Percentiles rank a stretch among this genome's conserved stretches.
Evolutionary conservation across 2,113 vertebrate species (phyloP).

Genomic region (Nipponia nippon): DNA sequence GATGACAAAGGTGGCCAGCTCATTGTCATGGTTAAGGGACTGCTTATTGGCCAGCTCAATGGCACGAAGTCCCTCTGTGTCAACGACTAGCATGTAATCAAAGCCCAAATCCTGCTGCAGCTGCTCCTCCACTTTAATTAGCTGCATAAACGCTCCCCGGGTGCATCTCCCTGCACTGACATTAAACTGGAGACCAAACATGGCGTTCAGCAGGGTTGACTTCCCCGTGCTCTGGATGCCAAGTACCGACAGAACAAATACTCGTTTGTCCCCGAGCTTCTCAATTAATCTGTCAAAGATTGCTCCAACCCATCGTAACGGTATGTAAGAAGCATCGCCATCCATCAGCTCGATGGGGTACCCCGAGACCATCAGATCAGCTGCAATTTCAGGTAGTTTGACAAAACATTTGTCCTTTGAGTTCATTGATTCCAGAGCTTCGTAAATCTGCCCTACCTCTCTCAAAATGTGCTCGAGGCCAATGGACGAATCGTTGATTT

Average conservation of each 20-base stretch:
- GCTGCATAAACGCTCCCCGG: conserved; percentile 76
- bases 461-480: conserved; percentile 77
- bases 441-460: conserved; percentile 78
- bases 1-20: conserved; percentile 73
- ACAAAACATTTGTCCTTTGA: not conserved
- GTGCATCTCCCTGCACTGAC: conserved; percentile 77
- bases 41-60: conserved; percentile 40
- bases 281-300: conserved; percentile 72
- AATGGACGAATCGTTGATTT: conserved; percentile 57
- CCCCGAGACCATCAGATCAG: conserved; percentile 75
- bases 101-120: conserved; percentile 25
- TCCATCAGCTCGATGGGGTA: conserved; percentile 82
- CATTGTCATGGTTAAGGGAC: conserved; percentile 61
- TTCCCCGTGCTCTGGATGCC: conserved; percentile 78
- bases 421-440: conserved; percentile 49
- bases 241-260: conserved; percentile 80
- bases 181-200: conserved; percentile 77
- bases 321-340: conserved; percentile 77
- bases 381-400: conserved; percentile 68
- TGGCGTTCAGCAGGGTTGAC: conserved; percentile 75
- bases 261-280: conserved; percentile 66
- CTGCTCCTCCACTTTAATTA: conserved; percentile 30
- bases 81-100: conserved; percentile 70
- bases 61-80: conserved; percentile 70
- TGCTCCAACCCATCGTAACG: conserved; percentile 75